Percentiles rank a stretch among this genome's conserved stretches.
These are phyloP conservation scores for Distichodus sexfasciatus DNA, from an alignment of 2,797 vertebrate species.

Conservation along the genomic window DNA sequence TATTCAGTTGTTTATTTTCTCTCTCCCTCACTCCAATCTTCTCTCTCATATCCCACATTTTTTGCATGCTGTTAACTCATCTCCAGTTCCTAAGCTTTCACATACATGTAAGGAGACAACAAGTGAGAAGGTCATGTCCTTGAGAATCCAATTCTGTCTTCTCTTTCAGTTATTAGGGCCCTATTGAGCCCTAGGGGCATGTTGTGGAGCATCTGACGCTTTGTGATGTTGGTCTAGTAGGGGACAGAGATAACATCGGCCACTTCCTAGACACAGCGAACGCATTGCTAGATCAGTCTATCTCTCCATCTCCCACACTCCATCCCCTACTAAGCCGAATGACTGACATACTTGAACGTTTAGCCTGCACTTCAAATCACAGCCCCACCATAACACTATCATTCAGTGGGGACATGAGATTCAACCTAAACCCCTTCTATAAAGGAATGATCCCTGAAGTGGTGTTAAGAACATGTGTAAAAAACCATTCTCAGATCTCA, in stretches of 20 bases:
- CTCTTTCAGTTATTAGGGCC: conserved; percentile 47
- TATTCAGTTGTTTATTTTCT: neutral
- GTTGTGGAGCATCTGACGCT: conserved; percentile 29
- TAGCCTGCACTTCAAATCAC: conserved; percentile 16
- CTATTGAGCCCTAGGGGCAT: conserved; percentile 40
- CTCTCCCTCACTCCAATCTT: neutral
- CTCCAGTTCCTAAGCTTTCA: conserved; percentile 36
- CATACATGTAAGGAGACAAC: conserved; percentile 34
- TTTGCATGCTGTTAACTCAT: too few species aligned
- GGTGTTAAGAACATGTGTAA: neutral
- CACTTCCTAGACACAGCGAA: conserved; percentile 43
- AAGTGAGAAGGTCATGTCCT: conserved; percentile 49
- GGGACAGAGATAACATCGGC: conserved; percentile 58
- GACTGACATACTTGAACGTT: conserved; percentile 20
- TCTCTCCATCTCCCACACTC: conserved; percentile 61
- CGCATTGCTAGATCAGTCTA: conserved; percentile 52
- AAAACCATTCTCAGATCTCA: too few species aligned
- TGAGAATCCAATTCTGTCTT: conserved; percentile 49
- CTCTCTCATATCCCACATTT: neutral
- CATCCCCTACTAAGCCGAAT: conserved; percentile 14
- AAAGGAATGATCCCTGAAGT: neutral
- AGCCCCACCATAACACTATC: neutral
- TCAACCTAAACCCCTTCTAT: neutral
- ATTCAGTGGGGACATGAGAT: neutral
- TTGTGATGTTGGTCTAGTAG: conserved; percentile 37